phyloP scores from a whole-genome alignment of 2,888 invertebrate genomes.

The Andrena bicolor region DNA sequence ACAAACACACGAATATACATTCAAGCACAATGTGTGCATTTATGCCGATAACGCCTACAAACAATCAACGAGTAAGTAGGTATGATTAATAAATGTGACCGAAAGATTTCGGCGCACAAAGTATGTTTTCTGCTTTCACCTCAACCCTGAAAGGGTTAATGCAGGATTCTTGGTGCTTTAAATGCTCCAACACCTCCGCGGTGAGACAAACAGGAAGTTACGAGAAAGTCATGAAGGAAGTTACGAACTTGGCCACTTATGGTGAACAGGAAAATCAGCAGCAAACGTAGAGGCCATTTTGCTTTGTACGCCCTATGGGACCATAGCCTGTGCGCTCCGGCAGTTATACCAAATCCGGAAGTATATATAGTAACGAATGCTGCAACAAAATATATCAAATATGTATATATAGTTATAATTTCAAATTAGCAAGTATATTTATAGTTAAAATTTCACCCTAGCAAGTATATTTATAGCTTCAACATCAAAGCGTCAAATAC shows the following conservation, averaged over 20 bases:
- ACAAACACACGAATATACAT: no score
- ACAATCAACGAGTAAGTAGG: no score
- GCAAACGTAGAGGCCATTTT: conserved; percentile 88
- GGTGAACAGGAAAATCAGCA: conserved; percentile 91
- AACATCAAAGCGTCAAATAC: neutral
- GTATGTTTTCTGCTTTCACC: no score
- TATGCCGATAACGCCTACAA: no score
- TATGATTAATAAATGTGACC: no score
- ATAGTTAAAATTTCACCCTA: neutral
- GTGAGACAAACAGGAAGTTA: no score
- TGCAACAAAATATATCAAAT: conserved; percentile 79
- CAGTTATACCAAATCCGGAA: conserved; percentile 94
- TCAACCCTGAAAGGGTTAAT: no score
- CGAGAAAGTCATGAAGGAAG: neutral
- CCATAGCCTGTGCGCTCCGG: conserved; percentile 93
- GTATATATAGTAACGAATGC: conserved; percentile 88
- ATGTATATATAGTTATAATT: conserved; percentile 21
- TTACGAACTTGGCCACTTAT: conserved; percentile 91
- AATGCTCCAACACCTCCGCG: no score
- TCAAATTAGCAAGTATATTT: neutral
- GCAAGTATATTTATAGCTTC: conserved; percentile 10
- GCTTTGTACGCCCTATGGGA: conserved; percentile 93
- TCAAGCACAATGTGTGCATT: no score
- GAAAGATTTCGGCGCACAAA: no score
- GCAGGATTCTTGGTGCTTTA: no score